Evolutionary conservation across 2,113 vertebrate species (phyloP).

Genomic region (Lophotis ruficrista): DNA sequence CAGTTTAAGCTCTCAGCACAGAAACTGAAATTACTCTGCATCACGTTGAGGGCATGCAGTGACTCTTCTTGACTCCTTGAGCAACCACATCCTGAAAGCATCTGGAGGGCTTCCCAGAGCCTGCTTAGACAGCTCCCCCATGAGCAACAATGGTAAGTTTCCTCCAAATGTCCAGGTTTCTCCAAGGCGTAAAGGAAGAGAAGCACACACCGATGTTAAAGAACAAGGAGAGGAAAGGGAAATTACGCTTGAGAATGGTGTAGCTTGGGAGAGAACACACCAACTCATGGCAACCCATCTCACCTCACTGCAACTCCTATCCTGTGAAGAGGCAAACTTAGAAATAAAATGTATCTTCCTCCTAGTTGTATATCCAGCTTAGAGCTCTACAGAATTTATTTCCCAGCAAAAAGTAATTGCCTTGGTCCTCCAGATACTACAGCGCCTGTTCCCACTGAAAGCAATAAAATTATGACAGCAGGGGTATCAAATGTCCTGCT

Average conservation of each 20-base stretch:
- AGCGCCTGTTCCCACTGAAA: accelerated
- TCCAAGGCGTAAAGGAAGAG: not conserved
- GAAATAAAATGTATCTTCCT: not conserved
- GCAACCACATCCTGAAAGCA: not conserved
- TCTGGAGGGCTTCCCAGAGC: not conserved
- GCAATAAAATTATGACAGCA: not conserved
- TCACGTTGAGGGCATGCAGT: not conserved
- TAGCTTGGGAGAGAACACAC: not conserved
- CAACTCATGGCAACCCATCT: not conserved
- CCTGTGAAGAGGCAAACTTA: not conserved
- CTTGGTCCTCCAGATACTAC: not conserved
- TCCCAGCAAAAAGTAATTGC: not conserved
- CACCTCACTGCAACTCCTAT: not conserved
- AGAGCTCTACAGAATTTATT: not conserved
- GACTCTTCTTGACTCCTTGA: not conserved
- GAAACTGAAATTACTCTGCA: not conserved
- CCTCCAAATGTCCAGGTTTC: not conserved
- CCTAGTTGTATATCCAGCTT: not conserved
- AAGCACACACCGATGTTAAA: not conserved
- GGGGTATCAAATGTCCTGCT: not conserved
- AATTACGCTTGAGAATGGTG: not conserved
- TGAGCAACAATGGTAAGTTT: not conserved
- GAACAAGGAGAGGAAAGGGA: not conserved
- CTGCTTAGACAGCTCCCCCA: not conserved
- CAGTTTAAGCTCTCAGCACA: not conserved